phyloP scores from a whole-genome alignment of 1,140 invertebrate species.

The Neoseiulus cucumeris region DNA sequence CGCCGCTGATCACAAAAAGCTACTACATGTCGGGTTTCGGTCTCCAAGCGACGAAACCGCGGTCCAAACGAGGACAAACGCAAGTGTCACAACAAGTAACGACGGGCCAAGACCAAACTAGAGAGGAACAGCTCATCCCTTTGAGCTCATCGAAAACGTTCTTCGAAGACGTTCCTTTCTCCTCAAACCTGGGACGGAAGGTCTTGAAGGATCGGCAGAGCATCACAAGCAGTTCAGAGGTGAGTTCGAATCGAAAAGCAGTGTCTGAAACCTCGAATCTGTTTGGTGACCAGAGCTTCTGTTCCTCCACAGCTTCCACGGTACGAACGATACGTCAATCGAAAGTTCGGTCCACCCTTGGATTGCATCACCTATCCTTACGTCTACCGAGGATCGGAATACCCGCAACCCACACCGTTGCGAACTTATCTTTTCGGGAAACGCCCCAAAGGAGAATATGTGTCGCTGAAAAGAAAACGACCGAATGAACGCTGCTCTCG shows the following conservation, averaged over 20 bases:
- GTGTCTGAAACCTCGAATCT: too few relatives aligned
- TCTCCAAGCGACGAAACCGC: not conserved
- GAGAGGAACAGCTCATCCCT: too few relatives aligned
- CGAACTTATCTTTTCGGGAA: constrained; percentile 12
- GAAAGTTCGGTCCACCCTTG: not conserved
- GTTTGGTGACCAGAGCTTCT: too few relatives aligned
- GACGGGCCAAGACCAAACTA: not conserved
- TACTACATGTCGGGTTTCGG: not conserved
- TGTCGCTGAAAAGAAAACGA: not conserved
- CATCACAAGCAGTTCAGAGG: too few relatives aligned
- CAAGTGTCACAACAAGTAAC: too few relatives aligned
- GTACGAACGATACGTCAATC: not conserved
- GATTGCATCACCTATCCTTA: constrained; percentile 11
- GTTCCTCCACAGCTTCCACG: not conserved
- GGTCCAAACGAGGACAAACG: too few relatives aligned
- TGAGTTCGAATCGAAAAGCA: too few relatives aligned
- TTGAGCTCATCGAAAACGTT: not conserved
- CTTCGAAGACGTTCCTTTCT: not conserved
- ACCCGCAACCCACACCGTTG: constrained; percentile 6
- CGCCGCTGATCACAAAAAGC: not conserved
- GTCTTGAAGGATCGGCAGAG: not conserved
- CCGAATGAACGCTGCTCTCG: constrained; percentile 20
- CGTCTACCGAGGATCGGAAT: constrained; percentile 18
- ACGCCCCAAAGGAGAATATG: constrained; percentile 16
- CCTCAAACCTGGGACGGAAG: not conserved